Evolutionary conservation across 2,797 vertebrate genomes (phyloP).

Genomic region (Xenentodon cancila): DNA sequence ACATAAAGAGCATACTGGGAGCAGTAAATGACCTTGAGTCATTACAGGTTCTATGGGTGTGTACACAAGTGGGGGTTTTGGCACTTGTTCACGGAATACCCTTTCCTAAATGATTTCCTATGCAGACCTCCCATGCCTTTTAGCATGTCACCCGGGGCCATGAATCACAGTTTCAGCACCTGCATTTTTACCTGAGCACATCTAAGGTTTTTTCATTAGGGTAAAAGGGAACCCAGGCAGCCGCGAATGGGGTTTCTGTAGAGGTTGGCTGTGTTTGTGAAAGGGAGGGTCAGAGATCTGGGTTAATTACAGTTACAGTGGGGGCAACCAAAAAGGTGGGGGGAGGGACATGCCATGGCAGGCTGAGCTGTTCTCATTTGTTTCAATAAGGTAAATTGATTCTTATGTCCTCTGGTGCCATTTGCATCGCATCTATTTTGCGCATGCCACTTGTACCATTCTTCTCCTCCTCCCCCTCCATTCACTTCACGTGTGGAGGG

Average conservation of each 20-base stretch:
- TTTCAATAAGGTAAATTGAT: slow-evolving; percentile 87
- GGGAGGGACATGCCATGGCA: slow-evolving; percentile 43
- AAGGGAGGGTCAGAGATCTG: slow-evolving; percentile 65
- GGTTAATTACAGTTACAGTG: slow-evolving; percentile 83
- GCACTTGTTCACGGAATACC: slow-evolving; percentile 60
- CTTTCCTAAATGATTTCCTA: slow-evolving; percentile 67
- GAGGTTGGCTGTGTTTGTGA: slow-evolving; percentile 52
- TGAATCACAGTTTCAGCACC: slow-evolving; percentile 76
- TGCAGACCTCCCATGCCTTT: slow-evolving; percentile 71
- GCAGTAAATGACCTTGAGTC: slow-evolving; percentile 52
- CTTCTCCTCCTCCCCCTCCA: slow-evolving; percentile 49
- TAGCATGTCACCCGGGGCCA: slow-evolving; percentile 73
- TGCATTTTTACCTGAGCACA: slow-evolving; percentile 72
- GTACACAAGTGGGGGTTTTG: slow-evolving; percentile 39
- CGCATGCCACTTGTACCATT: slow-evolving; percentile 52
- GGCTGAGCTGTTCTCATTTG: slow-evolving; percentile 79
- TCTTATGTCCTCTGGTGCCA: slow-evolving; percentile 78
- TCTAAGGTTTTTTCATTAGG: slow-evolving; percentile 79
- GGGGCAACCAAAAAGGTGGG: slow-evolving; percentile 54
- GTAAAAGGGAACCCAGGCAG: slow-evolving; percentile 76
- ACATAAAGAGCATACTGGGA: slow-evolving; percentile 46
- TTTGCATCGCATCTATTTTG: slow-evolving; percentile 82
- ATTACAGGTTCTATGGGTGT: slow-evolving; percentile 35
- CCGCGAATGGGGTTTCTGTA: slow-evolving; percentile 26
- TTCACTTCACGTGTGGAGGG: slow-evolving; percentile 67